Base-by-base conservation (phyloP, 37 sponge, comb jelly and placozoan genomes). In the Halisarca cf. caerulea region DNA sequence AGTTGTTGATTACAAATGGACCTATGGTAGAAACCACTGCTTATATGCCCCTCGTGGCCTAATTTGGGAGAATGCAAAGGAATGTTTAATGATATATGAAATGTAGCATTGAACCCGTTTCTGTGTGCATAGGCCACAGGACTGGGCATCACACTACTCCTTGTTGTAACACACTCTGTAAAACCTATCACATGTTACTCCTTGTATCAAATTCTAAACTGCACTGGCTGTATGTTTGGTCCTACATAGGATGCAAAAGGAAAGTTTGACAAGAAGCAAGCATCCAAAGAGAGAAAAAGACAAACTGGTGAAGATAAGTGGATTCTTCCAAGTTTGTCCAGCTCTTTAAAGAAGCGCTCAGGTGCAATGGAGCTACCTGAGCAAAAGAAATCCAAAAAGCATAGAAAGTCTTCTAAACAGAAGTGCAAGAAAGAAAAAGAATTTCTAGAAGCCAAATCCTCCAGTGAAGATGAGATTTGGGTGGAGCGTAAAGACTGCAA, bases 301-400 rank as follows among this genome's bases (percentile, higher is more conserved):
- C 35, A 55, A 36, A 42, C 74, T 9, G 90, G 90, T 27, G 90
- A 90, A 21, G 90, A 90, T 41, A 24, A 53, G 5, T 90, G 86
- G 86, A 73, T 90, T 18, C 82, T 80, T 23, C 86, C 90, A 17
- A 82, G 61, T 0, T 53, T 90, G 18, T 70, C 28, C 33, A 23
- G 39, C 7, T 39, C 79, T 11, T 23, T 82, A 14, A 37, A 61
- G 2, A 47, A 37, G 7, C 42, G 69, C 0, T 38, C 51, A 20
- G 59, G 27, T 64, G 34, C 28, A 21, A 23, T 68, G 1, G 34
- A 34, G 2, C 18, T 77, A 0, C 21, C 74, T 20, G 78, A 15
- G 25, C 62, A 58, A 40, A 70, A 84, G 27, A 84, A 84, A 61
- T 25, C 83, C 8, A 70, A 89, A 36, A 88, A 88, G 35, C 27